These are phyloP conservation scores for Rhinichthys klamathensis DNA, from an alignment of 2,113 vertebrate species.

Conservation along the genomic window DNA sequence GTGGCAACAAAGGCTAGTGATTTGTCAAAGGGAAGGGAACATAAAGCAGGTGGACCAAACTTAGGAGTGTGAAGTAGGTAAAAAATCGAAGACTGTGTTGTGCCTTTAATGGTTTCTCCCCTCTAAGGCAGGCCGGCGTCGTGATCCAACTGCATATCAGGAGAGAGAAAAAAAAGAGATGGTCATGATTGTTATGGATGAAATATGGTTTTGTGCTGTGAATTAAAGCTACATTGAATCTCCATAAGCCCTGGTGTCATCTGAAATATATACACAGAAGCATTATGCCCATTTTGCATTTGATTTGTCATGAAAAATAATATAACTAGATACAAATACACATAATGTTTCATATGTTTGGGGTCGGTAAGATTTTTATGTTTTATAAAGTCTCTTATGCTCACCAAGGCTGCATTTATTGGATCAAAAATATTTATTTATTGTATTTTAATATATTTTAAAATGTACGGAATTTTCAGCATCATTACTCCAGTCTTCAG, in stretches of 20 bases:
- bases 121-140: slow-evolving; percentile 14
- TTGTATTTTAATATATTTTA: no score
- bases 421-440: no score
- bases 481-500: not conserved
- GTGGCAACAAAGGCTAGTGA: not conserved
- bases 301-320: not conserved
- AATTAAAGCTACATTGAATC: slow-evolving; percentile 60
- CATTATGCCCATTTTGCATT: not conserved
- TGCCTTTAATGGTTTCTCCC: slow-evolving; percentile 12
- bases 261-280: not conserved
- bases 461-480: not conserved
- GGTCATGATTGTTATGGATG: slow-evolving; percentile 40
- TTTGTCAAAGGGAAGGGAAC: slow-evolving; percentile 24
- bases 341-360: not conserved
- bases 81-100: slow-evolving; percentile 9
- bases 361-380: not conserved
- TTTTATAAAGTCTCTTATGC: not conserved
- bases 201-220: slow-evolving; percentile 60
- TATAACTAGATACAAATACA: not conserved
- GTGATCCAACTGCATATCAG: slow-evolving; percentile 53
- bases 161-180: slow-evolving; percentile 22
- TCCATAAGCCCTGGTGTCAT: slow-evolving; percentile 38
- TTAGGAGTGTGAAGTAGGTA: slow-evolving; percentile 39
- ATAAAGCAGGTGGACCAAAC: slow-evolving; percentile 39
- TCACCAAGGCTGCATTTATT: not conserved